phyloP scores from a whole-genome alignment of 2,113 vertebrate genomes.

The Cynocephalus volans region DNA sequence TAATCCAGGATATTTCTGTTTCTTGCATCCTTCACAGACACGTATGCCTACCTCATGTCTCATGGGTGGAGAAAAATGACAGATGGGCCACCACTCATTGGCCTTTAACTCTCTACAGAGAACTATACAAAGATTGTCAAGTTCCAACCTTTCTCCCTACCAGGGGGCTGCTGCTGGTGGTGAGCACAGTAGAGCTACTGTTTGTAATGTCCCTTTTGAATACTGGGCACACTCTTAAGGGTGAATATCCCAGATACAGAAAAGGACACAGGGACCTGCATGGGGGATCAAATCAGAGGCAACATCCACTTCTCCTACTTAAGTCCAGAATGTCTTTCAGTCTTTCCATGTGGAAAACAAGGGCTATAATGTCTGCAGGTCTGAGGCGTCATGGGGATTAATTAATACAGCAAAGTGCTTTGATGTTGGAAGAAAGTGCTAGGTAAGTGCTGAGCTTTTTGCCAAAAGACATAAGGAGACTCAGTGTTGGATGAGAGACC shows the following conservation, averaged over 20 bases:
- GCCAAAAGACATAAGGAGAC: constrained; percentile 52
- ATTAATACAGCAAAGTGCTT: constrained; percentile 12
- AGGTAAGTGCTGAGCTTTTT: constrained; percentile 49
- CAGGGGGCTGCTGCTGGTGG: background rate
- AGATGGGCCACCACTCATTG: background rate
- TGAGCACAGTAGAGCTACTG: background rate
- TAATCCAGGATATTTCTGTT: background rate
- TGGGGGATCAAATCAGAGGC: background rate
- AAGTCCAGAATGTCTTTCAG: background rate
- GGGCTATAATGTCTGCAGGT: background rate
- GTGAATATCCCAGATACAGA: background rate
- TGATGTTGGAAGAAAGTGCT: constrained; percentile 55
- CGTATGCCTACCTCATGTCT: background rate
- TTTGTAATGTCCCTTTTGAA: background rate
- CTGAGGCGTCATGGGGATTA: background rate
- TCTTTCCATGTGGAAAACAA: constrained; percentile 59
- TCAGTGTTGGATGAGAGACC: background rate
- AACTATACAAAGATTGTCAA: background rate
- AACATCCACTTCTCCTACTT: background rate
- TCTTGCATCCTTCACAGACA: background rate
- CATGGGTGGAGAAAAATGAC: background rate
- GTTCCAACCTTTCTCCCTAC: background rate
- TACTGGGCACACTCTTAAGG: background rate
- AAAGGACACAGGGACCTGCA: background rate
- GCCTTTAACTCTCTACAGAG: background rate